These are phyloP conservation scores for Drosophila insularis DNA, from an alignment of 1,140 invertebrate species.

Conservation along the genomic window DNA sequence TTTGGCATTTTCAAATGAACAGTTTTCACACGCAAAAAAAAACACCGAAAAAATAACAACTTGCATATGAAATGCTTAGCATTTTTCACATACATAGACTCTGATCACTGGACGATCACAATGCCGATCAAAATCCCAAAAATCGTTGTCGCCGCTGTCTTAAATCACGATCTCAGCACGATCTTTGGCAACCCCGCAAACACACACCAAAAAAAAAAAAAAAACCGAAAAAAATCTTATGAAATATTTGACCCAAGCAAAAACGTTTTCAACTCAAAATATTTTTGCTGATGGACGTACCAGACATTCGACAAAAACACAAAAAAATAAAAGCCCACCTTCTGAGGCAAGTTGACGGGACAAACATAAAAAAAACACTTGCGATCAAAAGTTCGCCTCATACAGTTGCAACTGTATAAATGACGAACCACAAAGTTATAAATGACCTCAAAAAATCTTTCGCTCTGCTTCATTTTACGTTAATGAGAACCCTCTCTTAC, in stretches of 20 bases:
- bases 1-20: conserved; percentile 73
- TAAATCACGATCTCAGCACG: conserved; percentile 78
- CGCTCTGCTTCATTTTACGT: no score
- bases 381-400: no score
- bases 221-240: conserved; percentile 60
- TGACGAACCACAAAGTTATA: no score
- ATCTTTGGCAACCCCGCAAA: conserved; percentile 45
- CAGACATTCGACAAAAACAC: not conserved
- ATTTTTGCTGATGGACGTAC: conserved; percentile 3
- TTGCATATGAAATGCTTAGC: conserved; percentile 75
- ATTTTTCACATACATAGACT: conserved; percentile 70
- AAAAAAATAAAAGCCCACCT: not conserved
- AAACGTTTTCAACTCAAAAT: conserved; percentile 29
- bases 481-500: not conserved
- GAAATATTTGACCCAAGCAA: conserved; percentile 69
- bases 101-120: conserved; percentile 34
- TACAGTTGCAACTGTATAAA: no score
- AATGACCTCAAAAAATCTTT: no score
- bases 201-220: conserved; percentile 11
- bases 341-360: no score
- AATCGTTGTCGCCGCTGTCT: conserved; percentile 52
- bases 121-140: conserved; percentile 48
- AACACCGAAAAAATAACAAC: conserved; percentile 49
- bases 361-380: no score
- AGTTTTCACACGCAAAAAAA: conserved; percentile 80